Evolutionary conservation across 2,888 invertebrate species (phyloP), one percentile per base, ranked within the genome.

Genomic region (Pogonocherus hispidulus): DNA sequence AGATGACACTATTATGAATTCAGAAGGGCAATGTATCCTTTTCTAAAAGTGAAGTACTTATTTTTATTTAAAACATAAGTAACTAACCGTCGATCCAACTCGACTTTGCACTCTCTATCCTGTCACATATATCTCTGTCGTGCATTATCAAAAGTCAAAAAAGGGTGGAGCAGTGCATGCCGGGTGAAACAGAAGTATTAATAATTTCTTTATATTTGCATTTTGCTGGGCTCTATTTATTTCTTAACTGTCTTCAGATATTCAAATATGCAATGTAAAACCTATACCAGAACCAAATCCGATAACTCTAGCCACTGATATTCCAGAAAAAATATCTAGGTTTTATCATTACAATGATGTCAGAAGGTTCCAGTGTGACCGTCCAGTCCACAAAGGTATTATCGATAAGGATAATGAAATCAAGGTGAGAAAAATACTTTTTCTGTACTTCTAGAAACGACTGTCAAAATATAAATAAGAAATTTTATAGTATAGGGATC

Each of bases 371-470:
- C 93, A 95, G 44, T 95, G 94, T 81, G 97, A 98, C 82, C 89
- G 97, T 6, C 96, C 96, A 14, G 88, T 96, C 41, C 95, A 96
- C 81, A 94, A 95, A 81, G 97, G 95, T 11, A 92, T 93, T 52
- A 92, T 95, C 4, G 97, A 97, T 81, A 94, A 95, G 82, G 96
- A 96, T 73, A 98, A 98, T 83, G 98, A 98, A 86, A 97, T 97
- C 82, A 97, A 97, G 88, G 91, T 90, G 82, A 71, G 68, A 70
- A 52, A 11, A 2, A 14, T 14, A 41, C 0, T 1, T 4, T 55
- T 20, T 37, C 32, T 52, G 8, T 52, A 52, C 3, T 8, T 27
- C 27, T 5, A 27, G 4, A 27, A n/a, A n/a, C n/a, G n/a, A n/a
- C n/a, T n/a, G n/a, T n/a, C n/a, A n/a, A n/a, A n/a, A n/a, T n/a